Percentiles rank a stretch among this genome's conserved stretches.
These are phyloP conservation scores for Odontophorus gujanensis DNA, from an alignment of 2,113 vertebrate species.

Conservation along the genomic window DNA sequence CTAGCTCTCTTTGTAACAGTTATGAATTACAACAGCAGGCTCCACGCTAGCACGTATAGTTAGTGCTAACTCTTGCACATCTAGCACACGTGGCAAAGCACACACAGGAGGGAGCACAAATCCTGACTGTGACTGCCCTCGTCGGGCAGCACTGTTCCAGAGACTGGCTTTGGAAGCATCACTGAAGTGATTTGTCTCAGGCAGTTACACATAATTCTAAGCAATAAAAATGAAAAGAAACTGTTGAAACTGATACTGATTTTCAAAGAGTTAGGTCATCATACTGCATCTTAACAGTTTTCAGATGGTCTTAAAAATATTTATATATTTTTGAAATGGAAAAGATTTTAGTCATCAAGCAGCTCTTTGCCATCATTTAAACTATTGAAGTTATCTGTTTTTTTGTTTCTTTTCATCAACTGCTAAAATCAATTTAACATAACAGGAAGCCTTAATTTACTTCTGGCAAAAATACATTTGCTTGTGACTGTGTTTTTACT, in stretches of 20 bases:
- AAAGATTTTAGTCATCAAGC: not conserved
- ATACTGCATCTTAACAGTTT: not conserved
- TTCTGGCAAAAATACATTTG: not conserved
- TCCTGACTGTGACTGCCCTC: not conserved
- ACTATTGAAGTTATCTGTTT: not conserved
- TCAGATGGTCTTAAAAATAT: not conserved
- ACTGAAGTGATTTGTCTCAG: not conserved
- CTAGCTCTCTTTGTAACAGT: not conserved
- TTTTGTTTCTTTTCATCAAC: conserved; percentile 12
- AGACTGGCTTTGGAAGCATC: not conserved
- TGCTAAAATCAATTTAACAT: conserved; percentile 4
- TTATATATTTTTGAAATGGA: not conserved
- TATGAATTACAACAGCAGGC: not conserved
- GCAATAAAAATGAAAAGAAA: not conserved
- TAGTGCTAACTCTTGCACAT: not conserved
- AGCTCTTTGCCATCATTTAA: not conserved
- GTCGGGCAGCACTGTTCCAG: not conserved
- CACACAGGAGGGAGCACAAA: not conserved
- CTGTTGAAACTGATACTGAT: not conserved
- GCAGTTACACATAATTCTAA: not conserved
- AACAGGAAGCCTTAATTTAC: conserved; percentile 33
- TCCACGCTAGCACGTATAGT: not conserved
- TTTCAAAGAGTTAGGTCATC: not conserved
- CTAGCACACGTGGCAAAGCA: not conserved
- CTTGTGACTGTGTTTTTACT: conserved; percentile 38